A percentile compares a stretch with the other conserved stretches of the same genome.
These are phyloP conservation scores for Actenoides hombroni DNA, from an alignment of 2,113 vertebrate species.

Conservation along the genomic window DNA sequence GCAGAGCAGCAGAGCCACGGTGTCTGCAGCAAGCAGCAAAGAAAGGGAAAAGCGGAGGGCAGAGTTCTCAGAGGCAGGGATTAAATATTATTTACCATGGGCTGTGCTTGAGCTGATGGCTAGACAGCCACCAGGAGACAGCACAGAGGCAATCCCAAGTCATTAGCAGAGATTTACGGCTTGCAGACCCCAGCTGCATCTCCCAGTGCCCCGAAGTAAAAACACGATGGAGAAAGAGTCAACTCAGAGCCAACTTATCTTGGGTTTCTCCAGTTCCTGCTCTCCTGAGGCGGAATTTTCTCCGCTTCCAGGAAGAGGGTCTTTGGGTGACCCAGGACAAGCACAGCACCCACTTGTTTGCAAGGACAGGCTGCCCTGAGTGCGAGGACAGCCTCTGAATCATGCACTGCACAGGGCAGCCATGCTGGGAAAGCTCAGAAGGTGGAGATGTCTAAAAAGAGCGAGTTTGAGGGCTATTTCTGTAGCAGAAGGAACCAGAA, in stretches of 20 bases:
- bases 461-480: background rate
- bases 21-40: background rate
- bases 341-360: fast-evolving
- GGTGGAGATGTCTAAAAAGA: background rate
- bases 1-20: background rate
- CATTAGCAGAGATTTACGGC: background rate
- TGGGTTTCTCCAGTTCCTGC: background rate
- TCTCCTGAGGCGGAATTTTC: background rate
- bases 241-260: fast-evolving
- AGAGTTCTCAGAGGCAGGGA: background rate
- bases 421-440: background rate
- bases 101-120: background rate
- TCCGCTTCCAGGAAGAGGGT: background rate
- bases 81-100: background rate
- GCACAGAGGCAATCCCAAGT: background rate
- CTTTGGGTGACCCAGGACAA: background rate
- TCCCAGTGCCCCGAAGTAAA: background rate
- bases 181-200: background rate
- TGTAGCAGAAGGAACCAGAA: background rate
- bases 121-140: background rate
- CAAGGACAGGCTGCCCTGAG: background rate
- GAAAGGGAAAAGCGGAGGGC: background rate
- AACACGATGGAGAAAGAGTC: fast-evolving
- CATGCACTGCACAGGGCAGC: fast-evolving
- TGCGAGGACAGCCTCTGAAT: background rate